A percentile compares a stretch with the other conserved stretches of the same genome.
phyloP scores from a whole-genome alignment of 2,113 vertebrate genomes.

The Neodon shergylaensis region DNA sequence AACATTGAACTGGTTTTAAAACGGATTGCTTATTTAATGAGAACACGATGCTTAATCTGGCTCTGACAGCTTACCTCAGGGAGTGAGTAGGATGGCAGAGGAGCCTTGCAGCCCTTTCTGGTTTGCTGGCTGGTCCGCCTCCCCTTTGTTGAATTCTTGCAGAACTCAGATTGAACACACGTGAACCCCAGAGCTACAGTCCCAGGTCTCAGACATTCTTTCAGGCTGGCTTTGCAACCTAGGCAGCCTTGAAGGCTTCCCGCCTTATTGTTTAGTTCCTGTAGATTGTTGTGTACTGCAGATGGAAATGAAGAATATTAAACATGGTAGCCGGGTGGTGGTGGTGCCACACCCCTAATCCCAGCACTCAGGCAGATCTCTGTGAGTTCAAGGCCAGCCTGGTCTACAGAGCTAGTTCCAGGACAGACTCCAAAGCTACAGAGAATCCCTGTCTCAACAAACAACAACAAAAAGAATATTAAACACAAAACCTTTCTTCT shows the following conservation, averaged over 20 bases:
- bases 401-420: too few relatives aligned
- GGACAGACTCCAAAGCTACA: too few relatives aligned
- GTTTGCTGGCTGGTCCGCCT: not conserved
- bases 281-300: not conserved
- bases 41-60: not conserved
- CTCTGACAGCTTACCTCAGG: not conserved
- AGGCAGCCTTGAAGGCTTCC: not conserved
- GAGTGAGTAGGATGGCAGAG: not conserved
- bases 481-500: not conserved
- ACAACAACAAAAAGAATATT: not conserved
- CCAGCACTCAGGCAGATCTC: too few relatives aligned
- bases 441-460: too few relatives aligned
- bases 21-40: not conserved
- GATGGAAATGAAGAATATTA: constrained; percentile 22
- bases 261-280: not conserved
- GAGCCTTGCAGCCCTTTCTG: not conserved
- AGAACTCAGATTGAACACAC: not conserved
- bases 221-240: not conserved
- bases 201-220: not conserved
- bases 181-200: not conserved
- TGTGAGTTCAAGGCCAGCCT: too few relatives aligned
- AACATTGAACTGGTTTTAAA: constrained; percentile 47
- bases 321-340: too few relatives aligned
- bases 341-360: too few relatives aligned
- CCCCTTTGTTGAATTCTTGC: not conserved